These are phyloP conservation scores for Phocoena phocoena DNA, from an alignment of 2,113 vertebrate species.

Conservation along the genomic window DNA sequence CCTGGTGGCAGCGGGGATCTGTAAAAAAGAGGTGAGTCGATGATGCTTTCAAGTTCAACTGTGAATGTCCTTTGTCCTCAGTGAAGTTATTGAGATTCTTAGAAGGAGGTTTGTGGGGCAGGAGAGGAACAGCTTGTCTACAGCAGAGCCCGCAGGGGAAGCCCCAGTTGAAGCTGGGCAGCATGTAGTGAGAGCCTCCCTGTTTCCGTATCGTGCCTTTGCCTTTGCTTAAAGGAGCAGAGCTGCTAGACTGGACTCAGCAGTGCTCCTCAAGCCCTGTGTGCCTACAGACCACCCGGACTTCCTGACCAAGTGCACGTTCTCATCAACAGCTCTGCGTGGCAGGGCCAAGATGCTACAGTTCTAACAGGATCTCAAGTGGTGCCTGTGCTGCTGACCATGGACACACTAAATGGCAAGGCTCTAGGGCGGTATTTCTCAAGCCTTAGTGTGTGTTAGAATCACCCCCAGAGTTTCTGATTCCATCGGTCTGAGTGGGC, in stretches of 20 bases:
- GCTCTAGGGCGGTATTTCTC: neutral
- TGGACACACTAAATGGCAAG: neutral
- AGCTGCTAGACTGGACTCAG: neutral
- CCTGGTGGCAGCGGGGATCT: conserved; percentile 92
- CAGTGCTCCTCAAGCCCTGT: neutral
- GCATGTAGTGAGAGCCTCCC: neutral
- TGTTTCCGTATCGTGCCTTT: accelerated
- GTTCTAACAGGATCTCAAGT: neutral
- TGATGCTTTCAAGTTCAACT: neutral
- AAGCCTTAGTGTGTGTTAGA: too few relatives aligned
- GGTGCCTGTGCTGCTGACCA: neutral
- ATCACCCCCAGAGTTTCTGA: neutral
- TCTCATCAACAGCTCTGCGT: neutral
- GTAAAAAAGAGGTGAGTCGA: conserved; percentile 94
- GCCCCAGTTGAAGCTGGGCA: neutral
- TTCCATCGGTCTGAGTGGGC: neutral
- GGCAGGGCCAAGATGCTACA: neutral
- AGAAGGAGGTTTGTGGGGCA: neutral
- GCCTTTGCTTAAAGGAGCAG: neutral
- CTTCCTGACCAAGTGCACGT: neutral
- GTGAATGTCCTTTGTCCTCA: neutral
- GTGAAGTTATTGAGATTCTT: neutral
- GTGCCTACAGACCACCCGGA: accelerated
- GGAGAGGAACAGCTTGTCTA: neutral
- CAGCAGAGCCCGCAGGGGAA: neutral